A percentile compares a stretch with the other conserved stretches of the same genome.
Conservation (phyloP, 2,797 vertebrate species). For the Trachops cirrhosus region DNA sequence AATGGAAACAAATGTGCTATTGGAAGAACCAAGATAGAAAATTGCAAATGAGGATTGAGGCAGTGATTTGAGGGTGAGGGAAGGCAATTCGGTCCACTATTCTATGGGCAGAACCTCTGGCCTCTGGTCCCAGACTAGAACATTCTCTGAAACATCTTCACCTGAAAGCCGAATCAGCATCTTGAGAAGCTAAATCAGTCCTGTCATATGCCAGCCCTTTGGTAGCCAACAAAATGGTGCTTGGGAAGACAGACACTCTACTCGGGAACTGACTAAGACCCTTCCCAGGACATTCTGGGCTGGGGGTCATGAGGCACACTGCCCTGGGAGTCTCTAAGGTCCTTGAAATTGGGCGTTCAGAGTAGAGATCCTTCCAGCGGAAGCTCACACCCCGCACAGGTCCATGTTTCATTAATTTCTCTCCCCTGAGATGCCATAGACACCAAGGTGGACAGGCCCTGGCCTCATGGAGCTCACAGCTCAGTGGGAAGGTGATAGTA, state of each 20-base stretch:
- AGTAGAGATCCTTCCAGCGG: neutral
- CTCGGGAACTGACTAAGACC: neutral
- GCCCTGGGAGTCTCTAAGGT: neutral
- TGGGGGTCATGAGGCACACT: neutral
- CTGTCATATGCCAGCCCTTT: neutral
- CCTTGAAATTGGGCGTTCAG: neutral
- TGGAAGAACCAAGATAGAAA: accelerated
- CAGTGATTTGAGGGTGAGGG: neutral
- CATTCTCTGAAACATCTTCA: neutral
- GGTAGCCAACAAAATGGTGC: neutral
- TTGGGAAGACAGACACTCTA: neutral
- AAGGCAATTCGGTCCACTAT: neutral
- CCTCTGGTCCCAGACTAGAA: neutral
- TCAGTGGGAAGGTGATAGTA: neutral
- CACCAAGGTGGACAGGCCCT: neutral
- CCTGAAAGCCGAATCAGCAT: neutral
- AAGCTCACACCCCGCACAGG: neutral
- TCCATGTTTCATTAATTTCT: neutral
- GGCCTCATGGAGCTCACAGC: neutral
- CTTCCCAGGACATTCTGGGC: neutral
- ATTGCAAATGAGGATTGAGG: neutral
- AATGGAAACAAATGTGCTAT: neutral
- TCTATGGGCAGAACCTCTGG: neutral
- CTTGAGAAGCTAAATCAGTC: neutral
- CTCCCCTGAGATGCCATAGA: neutral